phyloP scores from a whole-genome alignment of 1,140 invertebrate genomes.

The Dendroctonus valens region DNA sequence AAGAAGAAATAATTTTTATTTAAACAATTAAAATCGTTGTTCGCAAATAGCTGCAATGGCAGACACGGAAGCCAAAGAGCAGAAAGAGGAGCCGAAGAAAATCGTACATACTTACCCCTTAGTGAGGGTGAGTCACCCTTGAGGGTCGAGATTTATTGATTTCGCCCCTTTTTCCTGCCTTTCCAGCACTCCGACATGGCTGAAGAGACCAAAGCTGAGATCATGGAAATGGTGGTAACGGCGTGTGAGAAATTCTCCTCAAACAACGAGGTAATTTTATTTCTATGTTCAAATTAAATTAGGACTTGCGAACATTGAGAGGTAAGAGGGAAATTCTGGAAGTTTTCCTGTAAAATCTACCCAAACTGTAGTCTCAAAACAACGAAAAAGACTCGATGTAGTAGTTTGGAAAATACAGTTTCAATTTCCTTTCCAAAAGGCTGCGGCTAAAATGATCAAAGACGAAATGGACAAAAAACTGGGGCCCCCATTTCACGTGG shows the following conservation, averaged over 20 bases:
- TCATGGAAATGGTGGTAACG: constrained; percentile 84
- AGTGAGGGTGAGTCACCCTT: constrained; percentile 59
- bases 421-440: constrained; percentile 50
- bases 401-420: neutral
- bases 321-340: too few species aligned
- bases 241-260: constrained; percentile 86
- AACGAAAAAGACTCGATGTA: neutral
- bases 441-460: constrained; percentile 83
- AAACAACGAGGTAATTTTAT: constrained; percentile 71
- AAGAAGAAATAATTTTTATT: neutral
- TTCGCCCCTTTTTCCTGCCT: constrained; percentile 2
- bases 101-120: constrained; percentile 72
- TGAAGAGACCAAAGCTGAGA: constrained; percentile 87
- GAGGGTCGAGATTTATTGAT: constrained; percentile 18
- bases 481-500: constrained; percentile 88
- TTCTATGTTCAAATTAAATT: too few species aligned
- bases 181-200: constrained; percentile 81
- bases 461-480: constrained; percentile 94
- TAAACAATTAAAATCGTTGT: constrained; percentile 8
- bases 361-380: neutral
- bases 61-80: constrained; percentile 53
- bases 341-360: neutral
- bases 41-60: constrained; percentile 43
- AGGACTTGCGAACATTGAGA: too few species aligned
- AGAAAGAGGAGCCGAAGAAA: constrained; percentile 61